These are phyloP conservation scores for Theocolax elegans DNA, from an alignment of 1,140 invertebrate species.

Conservation along the genomic window DNA sequence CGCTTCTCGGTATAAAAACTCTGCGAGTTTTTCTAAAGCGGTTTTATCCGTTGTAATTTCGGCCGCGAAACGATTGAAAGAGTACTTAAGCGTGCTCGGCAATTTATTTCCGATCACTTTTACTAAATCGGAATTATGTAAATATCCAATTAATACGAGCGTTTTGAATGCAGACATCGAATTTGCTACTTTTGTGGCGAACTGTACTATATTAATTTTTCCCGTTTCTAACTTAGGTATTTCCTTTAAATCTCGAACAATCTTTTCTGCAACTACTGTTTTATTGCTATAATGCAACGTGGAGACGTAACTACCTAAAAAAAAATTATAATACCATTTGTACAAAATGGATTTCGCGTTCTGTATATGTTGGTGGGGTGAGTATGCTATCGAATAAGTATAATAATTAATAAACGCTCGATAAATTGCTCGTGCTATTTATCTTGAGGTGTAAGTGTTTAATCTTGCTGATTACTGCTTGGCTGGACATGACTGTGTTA, in stretches of 20 bases:
- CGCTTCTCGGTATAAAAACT: constrained; percentile 2
- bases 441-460: no score
- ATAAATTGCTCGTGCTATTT: no score
- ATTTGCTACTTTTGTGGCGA: neutral
- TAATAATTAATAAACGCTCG: no score
- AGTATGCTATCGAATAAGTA: no score
- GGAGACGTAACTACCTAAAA: no score
- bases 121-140: neutral
- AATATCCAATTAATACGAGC: neutral
- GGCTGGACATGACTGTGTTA: no score
- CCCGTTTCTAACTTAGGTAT: constrained; percentile 15
- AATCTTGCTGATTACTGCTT: no score
- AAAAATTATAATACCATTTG: no score
- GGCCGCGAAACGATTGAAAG: neutral
- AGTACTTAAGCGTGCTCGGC: constrained; percentile 40
- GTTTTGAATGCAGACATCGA: neutral
- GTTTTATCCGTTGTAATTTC: neutral
- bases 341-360: no score
- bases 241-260: neutral
- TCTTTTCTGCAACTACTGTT: neutral
- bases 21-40: neutral
- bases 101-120: constrained; percentile 1
- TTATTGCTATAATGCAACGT: constrained; percentile 22
- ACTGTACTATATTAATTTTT: constrained; percentile 15
- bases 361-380: no score